phyloP scores from a whole-genome alignment of 2,888 invertebrate genomes.

The Poecilus cupreus region DNA sequence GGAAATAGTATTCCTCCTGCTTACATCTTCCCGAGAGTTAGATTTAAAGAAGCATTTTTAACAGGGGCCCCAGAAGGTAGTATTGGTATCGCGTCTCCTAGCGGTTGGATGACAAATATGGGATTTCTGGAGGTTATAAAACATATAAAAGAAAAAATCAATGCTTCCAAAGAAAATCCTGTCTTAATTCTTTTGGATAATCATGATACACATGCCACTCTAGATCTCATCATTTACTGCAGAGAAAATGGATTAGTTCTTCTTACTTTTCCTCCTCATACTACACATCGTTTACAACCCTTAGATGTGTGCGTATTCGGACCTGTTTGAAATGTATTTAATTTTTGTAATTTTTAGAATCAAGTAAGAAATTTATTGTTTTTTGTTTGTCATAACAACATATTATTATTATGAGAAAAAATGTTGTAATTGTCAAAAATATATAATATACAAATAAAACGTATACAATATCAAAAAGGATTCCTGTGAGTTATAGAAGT shows the following conservation, averaged over 20 bases:
- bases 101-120: conserved; percentile 21
- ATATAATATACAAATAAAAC: no score
- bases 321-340: no score
- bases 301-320: conserved; percentile 62
- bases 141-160: conserved; percentile 13
- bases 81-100: conserved; percentile 1
- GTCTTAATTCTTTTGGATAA: conserved; percentile 47
- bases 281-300: conserved; percentile 66
- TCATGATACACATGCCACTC: conserved; percentile 54
- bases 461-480: no score
- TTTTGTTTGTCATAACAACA: no score
- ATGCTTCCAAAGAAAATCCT: neutral
- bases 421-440: no score
- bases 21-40: conserved; percentile 17
- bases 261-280: conserved; percentile 68
- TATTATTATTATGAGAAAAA: conserved; percentile 64
- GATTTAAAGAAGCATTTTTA: conserved; percentile 9
- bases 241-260: conserved; percentile 67
- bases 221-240: conserved; percentile 63
- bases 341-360: no score
- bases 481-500: no score
- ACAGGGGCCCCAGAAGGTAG: conserved; percentile 16
- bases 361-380: no score
- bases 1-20: conserved; percentile 29
- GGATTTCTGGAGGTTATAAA: neutral